Percentiles rank a stretch among this genome's conserved stretches.
Conservation (phyloP, 2,113 vertebrate genomes). For the Gavia stellata region DNA sequence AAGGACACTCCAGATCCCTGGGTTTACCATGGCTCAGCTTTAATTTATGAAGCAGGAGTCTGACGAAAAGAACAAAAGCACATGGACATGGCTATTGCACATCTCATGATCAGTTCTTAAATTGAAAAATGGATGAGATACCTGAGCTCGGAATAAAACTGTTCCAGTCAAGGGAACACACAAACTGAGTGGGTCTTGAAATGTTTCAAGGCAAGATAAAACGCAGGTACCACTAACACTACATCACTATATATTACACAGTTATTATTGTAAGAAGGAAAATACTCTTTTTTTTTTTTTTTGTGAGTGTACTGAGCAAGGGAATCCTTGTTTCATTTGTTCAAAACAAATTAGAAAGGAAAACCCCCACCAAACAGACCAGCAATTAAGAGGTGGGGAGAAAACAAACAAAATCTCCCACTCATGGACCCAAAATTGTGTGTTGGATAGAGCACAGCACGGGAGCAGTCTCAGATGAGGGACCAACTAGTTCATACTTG, state of each 20-base stretch:
- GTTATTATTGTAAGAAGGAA: background rate
- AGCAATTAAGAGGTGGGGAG: background rate
- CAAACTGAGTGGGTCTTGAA: background rate
- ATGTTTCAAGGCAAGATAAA: background rate
- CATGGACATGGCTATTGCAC: background rate
- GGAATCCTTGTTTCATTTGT: background rate
- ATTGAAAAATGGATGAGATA: constrained; percentile 36
- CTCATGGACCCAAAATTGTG: background rate
- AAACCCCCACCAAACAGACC: background rate
- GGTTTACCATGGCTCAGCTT: background rate
- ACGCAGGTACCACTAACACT: background rate
- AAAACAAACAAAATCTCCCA: background rate
- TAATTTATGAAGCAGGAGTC: constrained; percentile 30
- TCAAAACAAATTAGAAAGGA: background rate
- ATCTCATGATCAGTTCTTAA: constrained; percentile 30
- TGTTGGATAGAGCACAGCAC: background rate
- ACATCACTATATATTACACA: background rate
- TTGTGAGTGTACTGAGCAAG: background rate
- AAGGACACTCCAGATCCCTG: constrained; percentile 7
- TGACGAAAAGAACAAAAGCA: constrained; percentile 23
- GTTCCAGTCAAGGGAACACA: background rate
- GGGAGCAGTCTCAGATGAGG: background rate
- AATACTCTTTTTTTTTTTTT: background rate
- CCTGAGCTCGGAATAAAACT: background rate
- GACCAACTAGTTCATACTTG: background rate